Base-by-base conservation (phyloP, 2,113 vertebrate genomes). In the Corythornis madagascariensis region DNA sequence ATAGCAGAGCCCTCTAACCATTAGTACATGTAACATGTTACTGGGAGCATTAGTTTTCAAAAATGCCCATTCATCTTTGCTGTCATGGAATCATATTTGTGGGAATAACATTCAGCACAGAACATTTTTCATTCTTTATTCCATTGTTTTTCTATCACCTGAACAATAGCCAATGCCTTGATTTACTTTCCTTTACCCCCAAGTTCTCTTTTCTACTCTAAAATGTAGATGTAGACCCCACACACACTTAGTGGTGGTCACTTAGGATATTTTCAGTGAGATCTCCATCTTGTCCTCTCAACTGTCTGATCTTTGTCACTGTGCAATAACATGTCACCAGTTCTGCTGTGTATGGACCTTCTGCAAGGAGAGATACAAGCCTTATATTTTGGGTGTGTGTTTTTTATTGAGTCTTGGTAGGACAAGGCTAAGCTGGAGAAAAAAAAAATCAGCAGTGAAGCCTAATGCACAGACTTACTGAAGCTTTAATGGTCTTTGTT, bases 401-500 rank as follows among this genome's bases (percentile, higher is more conserved):
- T 86, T 92, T 70, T 33, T 52, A 52, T 31, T 65, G 48, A n/a
- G 29, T 52, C 18, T 83, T 74, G 64, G 55, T 73, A 92, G 56
- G 73, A 52, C 17, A 74, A 48, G 11, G 73, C 50, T 48, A 89
- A 77, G 55, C 33, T 35, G 43, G 66, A 78, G 56, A 38, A 63
- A 91, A 52, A 52, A 63, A 93, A 83, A 93, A 83, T 64, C 78
- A 72, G 64, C 29, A 29, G 70, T 55, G 60, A 92, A 92, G 81
- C 72, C 69, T 86, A 43, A 74, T 71, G 66, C 25, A 38, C 73
- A 72, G 73, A 56, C 89, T 90, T 85, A 94, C 88, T 90, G 93
- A 93, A 53, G 40, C 28, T 81, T 89, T 95, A 88, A 89, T 17
- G 16, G 85, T 72, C 43, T 69, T 73, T 57, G 42, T 24, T 77